Conservation (phyloP, 2,888 invertebrate species). For the Cryptocephalus primarius region DNA sequence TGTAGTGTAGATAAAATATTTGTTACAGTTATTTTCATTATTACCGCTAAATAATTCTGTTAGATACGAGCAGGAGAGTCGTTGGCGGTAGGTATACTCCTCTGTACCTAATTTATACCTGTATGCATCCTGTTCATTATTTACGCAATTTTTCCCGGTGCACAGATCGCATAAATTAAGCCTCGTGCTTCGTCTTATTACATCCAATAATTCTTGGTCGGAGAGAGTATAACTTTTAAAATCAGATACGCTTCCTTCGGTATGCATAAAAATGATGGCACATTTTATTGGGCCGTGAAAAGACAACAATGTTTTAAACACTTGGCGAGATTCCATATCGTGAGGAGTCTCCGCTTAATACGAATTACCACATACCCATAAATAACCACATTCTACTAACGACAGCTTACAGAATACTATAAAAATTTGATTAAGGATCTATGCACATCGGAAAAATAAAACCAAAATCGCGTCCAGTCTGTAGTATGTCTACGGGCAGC, state of each 20-base stretch:
- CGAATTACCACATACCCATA: slow-evolving; percentile 28
- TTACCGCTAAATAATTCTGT: too few species aligned
- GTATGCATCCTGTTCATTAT: too few species aligned
- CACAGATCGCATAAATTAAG: not conserved
- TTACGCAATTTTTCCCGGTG: slow-evolving; percentile 1
- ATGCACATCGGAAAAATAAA: slow-evolving; percentile 31
- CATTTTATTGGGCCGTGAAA: slow-evolving; percentile 12
- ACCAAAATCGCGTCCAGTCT: slow-evolving; percentile 35
- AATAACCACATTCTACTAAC: slow-evolving; percentile 32
- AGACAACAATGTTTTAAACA: slow-evolving; percentile 1
- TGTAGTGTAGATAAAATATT: too few species aligned
- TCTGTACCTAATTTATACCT: too few species aligned
- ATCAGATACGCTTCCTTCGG: slow-evolving; percentile 10
- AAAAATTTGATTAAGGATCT: slow-evolving; percentile 40
- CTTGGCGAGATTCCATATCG: slow-evolving; percentile 17
- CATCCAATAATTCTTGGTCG: not conserved
- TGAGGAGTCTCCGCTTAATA: slow-evolving; percentile 17
- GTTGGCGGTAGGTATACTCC: too few species aligned
- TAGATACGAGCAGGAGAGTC: too few species aligned
- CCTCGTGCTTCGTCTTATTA: not conserved
- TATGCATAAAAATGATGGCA: slow-evolving; percentile 10
- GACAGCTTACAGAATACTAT: slow-evolving; percentile 36
- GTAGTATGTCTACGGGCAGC: slow-evolving; percentile 36
- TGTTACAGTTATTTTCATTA: too few species aligned
- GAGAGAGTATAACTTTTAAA: slow-evolving; percentile 6